phyloP scores from a whole-genome alignment of 1,140 invertebrate species.

The Drosophila baimaii region DNA sequence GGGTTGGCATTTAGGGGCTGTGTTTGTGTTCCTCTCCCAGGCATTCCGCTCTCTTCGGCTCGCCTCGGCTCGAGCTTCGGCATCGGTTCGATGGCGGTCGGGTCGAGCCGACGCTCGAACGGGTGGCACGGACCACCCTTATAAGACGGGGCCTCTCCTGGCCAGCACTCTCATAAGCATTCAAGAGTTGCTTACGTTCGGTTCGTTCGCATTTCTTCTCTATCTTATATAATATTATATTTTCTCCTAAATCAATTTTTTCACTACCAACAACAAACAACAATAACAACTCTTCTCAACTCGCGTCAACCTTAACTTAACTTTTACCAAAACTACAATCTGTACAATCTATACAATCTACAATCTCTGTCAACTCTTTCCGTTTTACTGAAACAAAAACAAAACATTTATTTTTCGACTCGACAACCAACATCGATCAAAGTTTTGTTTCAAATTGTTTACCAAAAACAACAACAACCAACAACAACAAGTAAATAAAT shows the following conservation, averaged over 20 bases:
- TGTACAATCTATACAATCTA: conserved; percentile 41
- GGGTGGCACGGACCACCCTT: conserved; percentile 68
- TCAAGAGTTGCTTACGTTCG: conserved; percentile 85
- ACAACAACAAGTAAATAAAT: conserved; percentile 1
- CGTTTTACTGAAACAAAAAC: conserved; percentile 54
- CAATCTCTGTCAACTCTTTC: conserved; percentile 59
- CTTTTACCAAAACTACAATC: conserved; percentile 60
- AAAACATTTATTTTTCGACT: conserved; percentile 59
- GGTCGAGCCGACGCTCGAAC: conserved; percentile 7
- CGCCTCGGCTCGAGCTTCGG: conserved; percentile 4
- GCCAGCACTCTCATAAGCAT: conserved; percentile 80
- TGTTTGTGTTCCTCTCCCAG: conserved; percentile 37
- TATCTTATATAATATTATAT: conserved; percentile 85
- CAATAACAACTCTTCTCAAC: conserved; percentile 74
- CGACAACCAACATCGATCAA: conserved; percentile 39
- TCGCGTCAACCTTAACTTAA: conserved; percentile 77
- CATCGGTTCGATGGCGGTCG: conserved; percentile 2
- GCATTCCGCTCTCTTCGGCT: conserved; percentile 27
- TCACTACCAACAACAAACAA: conserved; percentile 80
- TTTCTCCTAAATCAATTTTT: conserved; percentile 83
- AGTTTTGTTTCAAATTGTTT: conserved; percentile 64
- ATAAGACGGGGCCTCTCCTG: conserved; percentile 73
- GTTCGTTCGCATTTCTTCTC: conserved; percentile 85
- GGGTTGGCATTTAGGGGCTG: conserved; percentile 74
- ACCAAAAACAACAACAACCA: conserved; percentile 7